Base-by-base conservation (phyloP, 1,140 invertebrate species). In the Drosophila nikananu region DNA sequence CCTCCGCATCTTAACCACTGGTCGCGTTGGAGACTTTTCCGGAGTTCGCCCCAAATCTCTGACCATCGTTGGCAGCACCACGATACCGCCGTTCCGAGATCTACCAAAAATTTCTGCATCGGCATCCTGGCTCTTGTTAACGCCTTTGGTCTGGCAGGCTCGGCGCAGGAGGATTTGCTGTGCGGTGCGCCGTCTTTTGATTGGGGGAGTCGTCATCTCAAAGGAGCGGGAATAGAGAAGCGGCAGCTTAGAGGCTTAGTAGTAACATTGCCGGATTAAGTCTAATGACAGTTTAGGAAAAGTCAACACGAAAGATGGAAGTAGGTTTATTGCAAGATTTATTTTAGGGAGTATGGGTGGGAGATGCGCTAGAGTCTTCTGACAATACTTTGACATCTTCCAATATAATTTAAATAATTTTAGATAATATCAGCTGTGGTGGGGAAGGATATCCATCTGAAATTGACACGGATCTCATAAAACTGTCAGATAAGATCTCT, bases 191-290 rank as follows among this genome's bases (percentile, higher is more conserved):
- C 57, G 77, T 25, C 42, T 79, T 46, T 21, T 68, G n/a, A 39
- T 51, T 10, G 17, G 52, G 19, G n/a, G 60, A 54, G 46, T 35
- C 75, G 81, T 86, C 83, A 86, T 86, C 6, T 59, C 37, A 49
- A 61, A 10, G 35, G 41, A 70, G 17, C n/a, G 44, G 35, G 27
- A 32, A 6, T 23, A 39, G 23, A 73, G 21, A n/a, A 72, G 30
- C 15, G 15, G 13, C 52, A 39, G 35, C 17, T 72, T 27, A 59
- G 25, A 72, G 35, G 42, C 48, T 54, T 10, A 48, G 44, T 41
- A 55, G 21, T 37, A 46, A 65, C 77, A 80, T 78, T 55, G 39
- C n/a, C n/a, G 44, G 17, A 10, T 15, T 41, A 35, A 15, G 25
- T 37, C 7, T 42, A 30, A 60, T 73, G 70, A 60, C 70, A 73